Evolutionary conservation across 2,888 invertebrate genomes (phyloP), one percentile per base, ranked within the genome.

Genomic region (Pomacea canaliculata): DNA sequence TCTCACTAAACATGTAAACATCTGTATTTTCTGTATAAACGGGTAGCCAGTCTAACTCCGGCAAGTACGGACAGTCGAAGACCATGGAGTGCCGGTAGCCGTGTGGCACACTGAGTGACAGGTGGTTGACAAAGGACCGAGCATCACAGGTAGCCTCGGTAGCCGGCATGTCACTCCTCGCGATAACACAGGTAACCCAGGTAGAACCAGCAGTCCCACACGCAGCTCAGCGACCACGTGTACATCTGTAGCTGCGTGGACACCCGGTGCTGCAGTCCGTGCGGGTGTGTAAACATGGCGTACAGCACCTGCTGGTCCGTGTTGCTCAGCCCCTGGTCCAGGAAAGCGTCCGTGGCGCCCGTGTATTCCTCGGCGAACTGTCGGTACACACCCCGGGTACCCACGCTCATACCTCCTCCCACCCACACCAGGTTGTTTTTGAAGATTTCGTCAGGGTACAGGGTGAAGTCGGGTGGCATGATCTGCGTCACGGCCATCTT

Each of bases 351-450:
- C 27, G 79, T 78, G 1, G 81, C 77, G 59, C 37, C 56, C 23
- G 68, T 75, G 49, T 77, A 83, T 51, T 79, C 71, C 23, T 63
- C 46, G 18, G 66, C 80, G 68, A 76, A 80, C 19, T 72, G 71
- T 1, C 68, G 18, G 9, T 80, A 78, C 46, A 77, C 51, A 7
- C 63, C 37, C 9, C 73, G 59, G 10, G 65, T 69, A 48, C 76
- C 83, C 16, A 83, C 19, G 18, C 78, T 69, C 66, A 84, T 69
- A 3, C 82, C 83, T 0, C 83, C 83, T 3, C 83, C 82, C 7
- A 84, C 81, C 84, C 83, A 84, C 46, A 81, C 80, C 2, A 76
- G 19, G 65, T 81, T 83, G 13, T 62, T 23, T 19, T 72, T 76
- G 59, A 84, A 80, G 37, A 85, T 82, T 3, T 76, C 75, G 7